These are phyloP conservation scores for Plutomurus gul DNA, from an alignment of 1,140 invertebrate species.

Conservation along the genomic window DNA sequence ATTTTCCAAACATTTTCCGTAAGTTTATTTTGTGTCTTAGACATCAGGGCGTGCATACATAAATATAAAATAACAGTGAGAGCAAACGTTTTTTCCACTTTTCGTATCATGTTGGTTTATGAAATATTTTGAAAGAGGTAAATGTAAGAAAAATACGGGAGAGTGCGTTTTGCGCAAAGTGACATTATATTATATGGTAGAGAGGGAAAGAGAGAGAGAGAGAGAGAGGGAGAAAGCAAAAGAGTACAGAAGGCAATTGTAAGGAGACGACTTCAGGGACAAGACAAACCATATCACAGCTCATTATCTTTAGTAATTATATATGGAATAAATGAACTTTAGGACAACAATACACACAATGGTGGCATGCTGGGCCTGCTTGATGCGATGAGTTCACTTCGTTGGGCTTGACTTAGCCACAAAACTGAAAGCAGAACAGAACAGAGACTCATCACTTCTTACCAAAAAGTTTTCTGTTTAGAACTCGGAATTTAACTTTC, in stretches of 20 bases:
- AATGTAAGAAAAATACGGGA: neutral
- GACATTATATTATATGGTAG: neutral
- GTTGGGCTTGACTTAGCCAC: constrained; percentile 18
- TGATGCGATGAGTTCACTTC: constrained; percentile 26
- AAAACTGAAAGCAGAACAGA: neutral
- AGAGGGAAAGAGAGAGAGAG: neutral
- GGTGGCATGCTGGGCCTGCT: constrained; percentile 1
- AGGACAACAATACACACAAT: constrained; percentile 35
- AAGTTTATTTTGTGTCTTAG: no score
- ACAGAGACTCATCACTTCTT: constrained; percentile 10
- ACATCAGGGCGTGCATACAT: neutral
- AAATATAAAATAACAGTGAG: neutral
- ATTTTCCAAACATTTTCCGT: no score
- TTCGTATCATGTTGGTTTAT: neutral
- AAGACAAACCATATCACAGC: constrained; percentile 35
- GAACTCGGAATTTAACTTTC: neutral
- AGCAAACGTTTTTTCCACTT: neutral
- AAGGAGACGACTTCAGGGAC: neutral
- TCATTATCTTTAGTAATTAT: constrained; percentile 45
- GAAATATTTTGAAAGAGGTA: neutral
- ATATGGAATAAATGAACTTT: constrained; percentile 35
- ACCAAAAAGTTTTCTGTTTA: constrained; percentile 9
- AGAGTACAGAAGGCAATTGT: neutral
- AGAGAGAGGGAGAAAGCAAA: neutral
- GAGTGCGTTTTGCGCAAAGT: neutral